A percentile compares a stretch with the other conserved stretches of the same genome.
phyloP scores from a whole-genome alignment of 2,113 vertebrate species.

The Enhydra lutris region DNA sequence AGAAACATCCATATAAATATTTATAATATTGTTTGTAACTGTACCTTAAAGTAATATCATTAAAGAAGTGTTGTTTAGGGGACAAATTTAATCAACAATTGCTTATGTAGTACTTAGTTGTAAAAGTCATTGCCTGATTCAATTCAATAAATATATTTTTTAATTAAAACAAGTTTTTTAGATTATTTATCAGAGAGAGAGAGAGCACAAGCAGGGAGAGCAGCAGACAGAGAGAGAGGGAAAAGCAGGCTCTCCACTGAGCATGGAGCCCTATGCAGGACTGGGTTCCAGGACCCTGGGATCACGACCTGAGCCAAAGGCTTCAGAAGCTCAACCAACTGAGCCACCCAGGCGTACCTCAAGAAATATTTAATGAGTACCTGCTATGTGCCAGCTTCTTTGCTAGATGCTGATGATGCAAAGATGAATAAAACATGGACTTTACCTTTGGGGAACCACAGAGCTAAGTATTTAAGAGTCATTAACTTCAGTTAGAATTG shows the following conservation, averaged over 20 bases:
- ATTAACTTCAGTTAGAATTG: not conserved
- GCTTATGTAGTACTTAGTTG: not conserved
- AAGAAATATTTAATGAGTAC: not conserved
- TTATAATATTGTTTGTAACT: not conserved
- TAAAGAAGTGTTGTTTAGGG: not conserved
- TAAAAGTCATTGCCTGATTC: not conserved
- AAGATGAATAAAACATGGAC: not conserved
- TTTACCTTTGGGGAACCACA: not conserved
- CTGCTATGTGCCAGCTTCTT: not conserved
- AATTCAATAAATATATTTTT: not conserved
- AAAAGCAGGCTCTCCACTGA: too few species aligned
- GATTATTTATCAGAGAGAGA: too few species aligned
- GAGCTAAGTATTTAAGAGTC: not conserved
- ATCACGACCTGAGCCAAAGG: not conserved
- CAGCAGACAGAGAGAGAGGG: too few species aligned
- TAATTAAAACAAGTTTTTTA: too few species aligned
- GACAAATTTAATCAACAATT: not conserved
- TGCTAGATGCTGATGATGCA: not conserved
- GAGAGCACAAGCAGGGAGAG: too few species aligned
- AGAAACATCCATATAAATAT: not conserved
- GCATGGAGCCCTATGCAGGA: too few species aligned
- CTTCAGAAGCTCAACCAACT: too few species aligned
- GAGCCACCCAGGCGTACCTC: too few species aligned
- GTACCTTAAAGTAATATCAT: not conserved
- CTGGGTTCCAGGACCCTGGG: not conserved